Base-by-base conservation (phyloP, 2,113 vertebrate genomes). In the Microtus ochrogaster region DNA sequence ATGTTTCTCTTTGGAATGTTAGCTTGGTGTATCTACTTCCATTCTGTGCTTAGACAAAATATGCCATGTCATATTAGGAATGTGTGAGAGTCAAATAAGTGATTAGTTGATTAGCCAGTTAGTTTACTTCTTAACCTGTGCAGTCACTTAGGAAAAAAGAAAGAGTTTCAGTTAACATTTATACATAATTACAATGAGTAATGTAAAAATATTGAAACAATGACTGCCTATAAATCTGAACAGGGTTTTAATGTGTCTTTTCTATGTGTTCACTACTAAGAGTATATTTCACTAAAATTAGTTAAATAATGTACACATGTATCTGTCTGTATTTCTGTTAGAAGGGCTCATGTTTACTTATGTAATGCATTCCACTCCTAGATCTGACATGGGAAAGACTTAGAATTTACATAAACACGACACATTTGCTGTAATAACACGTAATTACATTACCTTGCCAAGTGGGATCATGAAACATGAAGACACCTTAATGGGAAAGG, bases 41-140 rank as follows among this genome's bases (percentile, higher is more conserved):
- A 30, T 36, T 2, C 7, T 65, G 36, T 41, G 8, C 24, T 47
- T 72, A 36, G 24, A 44, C 33, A 68, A 33, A 78, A 93, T 94
- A 93, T 33, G 52, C 61, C 41, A 83, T 78, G 91, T 95, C 90
- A 70, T 78, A 85, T 21, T 22, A 92, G 33, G 66, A 70, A 39
- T 89, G 76, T 91, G 44, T 33, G 41, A 95, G 39, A 66, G 97
- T 94, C 63, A 96, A 93, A 36, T 95, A 81, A 90, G 95, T 97
- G 97, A 94, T 97, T 82, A 33, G 96, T 92, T 83, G 96, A 73
- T 97, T 95, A 98, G 58, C 65, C 77, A 92, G 96, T 72, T 7
- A 24, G 11, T 3, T 36, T 33, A 70, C 19, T 65, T 49, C 96
- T 93, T 88, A 39, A 44, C 84, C 66, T 91, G 36, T 47, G 7